Base-by-base conservation (phyloP, 2,113 vertebrate species). In the Lamprotornis superbus region DNA sequence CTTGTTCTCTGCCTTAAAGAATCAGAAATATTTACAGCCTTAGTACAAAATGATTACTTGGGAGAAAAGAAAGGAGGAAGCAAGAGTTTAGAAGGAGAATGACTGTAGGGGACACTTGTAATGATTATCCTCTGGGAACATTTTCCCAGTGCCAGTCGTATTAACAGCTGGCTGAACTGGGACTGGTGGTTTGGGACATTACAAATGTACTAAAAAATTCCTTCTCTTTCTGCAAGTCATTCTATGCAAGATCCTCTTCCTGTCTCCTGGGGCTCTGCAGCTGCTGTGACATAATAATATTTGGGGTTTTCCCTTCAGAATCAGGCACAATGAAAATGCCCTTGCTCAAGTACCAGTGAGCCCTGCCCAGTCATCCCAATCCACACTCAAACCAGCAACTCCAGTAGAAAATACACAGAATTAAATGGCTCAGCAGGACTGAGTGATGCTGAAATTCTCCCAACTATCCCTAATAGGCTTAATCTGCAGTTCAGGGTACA, bases 161-260 rank as follows among this genome's bases (percentile, higher is more conserved):
- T 27, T 21, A 44, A 50, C 5, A 90, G 40, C 61, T 77, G 83
- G 10, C n/a, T 70, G 81, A 81, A 33, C 77, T 56, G 56, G 74
- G 60, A 23, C 3, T 44, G 49, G 21, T 27, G 39, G 2, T 52
- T 61, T 59, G 16, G 35, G 15, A 80, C 50, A 44, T 81, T 31
- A 59, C 12, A 64, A 64, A 56, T 1, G 11, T 8, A 40, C 42
- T 33, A 14, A 77, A 60, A 80, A 76, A 93, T 39, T 87, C 67
- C 84, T 79, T 77, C 44, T 40, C 81, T 87, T 88, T 73, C 25
- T 79, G 77, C 92, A 96, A 95, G 76, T 95, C 90, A 75, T 47
- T 42, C 92, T 77, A 44, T 1, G 7, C 65, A n/a, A 90, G 68
- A 91, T 92, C 80, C 86, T 70, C 9, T 91, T 96, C 94, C 85